phyloP scores from a whole-genome alignment of 1,140 invertebrate species.

The Spodoptera litura region DNA sequence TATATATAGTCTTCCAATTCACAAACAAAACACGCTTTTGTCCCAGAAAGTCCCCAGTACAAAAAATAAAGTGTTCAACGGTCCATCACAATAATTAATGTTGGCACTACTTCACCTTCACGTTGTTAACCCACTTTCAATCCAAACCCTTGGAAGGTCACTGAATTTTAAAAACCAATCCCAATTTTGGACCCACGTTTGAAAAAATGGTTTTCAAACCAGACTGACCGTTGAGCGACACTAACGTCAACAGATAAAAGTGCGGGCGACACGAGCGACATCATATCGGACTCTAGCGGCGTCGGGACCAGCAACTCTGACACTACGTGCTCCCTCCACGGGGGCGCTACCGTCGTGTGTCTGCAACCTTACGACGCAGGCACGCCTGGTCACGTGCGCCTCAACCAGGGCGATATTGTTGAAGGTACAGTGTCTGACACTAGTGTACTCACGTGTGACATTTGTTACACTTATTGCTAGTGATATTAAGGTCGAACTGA shows the following conservation, averaged over 20 bases:
- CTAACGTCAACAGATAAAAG: conserved; percentile 91
- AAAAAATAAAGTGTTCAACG: conserved; percentile 8
- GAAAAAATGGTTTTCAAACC: not conserved
- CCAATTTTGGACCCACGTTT: conserved; percentile 14
- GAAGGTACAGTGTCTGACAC: conserved; percentile 89
- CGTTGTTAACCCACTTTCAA: not conserved
- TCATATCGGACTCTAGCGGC: conserved; percentile 95
- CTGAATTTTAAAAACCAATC: not conserved
- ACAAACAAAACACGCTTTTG: conserved; percentile 16
- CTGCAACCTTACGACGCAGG: conserved; percentile 92
- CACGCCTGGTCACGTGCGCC: conserved; percentile 91
- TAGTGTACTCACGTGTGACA: not conserved
- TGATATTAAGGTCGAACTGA: too few relatives aligned
- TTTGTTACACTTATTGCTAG: not conserved
- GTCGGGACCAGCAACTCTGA: conserved; percentile 95
- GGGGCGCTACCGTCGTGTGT: conserved; percentile 95
- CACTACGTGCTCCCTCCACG: conserved; percentile 91
- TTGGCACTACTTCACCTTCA: conserved; percentile 24
- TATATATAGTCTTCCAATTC: conserved; percentile 19
- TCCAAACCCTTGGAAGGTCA: not conserved
- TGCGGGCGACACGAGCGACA: conserved; percentile 94
- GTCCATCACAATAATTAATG: conserved; percentile 7
- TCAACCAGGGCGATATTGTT: conserved; percentile 95
- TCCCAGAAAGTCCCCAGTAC: not conserved
- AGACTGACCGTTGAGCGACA: conserved; percentile 87